Conservation (phyloP, 1,140 invertebrate genomes). For the Hylaeus volcanicus region DNA sequence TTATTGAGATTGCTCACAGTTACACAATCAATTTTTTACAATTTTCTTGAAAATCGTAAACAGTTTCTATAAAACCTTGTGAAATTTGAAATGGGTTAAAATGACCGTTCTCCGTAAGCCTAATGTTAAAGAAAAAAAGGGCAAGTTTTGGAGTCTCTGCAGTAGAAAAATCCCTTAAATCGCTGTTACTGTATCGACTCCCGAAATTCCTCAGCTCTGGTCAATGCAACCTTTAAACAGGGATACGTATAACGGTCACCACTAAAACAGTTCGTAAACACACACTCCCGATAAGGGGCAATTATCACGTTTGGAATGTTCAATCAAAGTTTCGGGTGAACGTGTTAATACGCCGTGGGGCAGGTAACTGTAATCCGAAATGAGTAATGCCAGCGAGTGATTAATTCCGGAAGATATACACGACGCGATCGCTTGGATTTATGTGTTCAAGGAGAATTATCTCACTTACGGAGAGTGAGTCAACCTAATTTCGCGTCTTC, state of each 20-base stretch:
- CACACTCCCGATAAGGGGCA: background rate
- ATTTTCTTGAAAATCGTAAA: too few relatives aligned
- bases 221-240: background rate
- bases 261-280: constrained; percentile 6
- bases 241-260: constrained; percentile 10
- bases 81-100: too few relatives aligned
- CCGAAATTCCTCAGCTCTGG: background rate
- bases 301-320: constrained; percentile 11
- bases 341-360: background rate
- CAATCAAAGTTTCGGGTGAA: constrained; percentile 9
- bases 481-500: too few relatives aligned
- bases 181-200: background rate
- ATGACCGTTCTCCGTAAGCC: too few relatives aligned
- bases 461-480: background rate
- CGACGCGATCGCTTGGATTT: constrained; percentile 31
- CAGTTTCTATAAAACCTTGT: too few relatives aligned
- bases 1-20: too few relatives aligned
- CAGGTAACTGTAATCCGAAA: constrained; percentile 22
- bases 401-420: constrained; percentile 41
- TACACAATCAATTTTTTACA: too few relatives aligned
- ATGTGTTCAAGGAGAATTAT: constrained; percentile 29
- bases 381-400: constrained; percentile 29
- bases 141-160: too few relatives aligned
- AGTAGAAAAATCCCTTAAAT: background rate
- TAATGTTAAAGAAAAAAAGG: too few relatives aligned